Conservation (phyloP, 2,797 vertebrate species). For the Eospalax fontanierii region DNA sequence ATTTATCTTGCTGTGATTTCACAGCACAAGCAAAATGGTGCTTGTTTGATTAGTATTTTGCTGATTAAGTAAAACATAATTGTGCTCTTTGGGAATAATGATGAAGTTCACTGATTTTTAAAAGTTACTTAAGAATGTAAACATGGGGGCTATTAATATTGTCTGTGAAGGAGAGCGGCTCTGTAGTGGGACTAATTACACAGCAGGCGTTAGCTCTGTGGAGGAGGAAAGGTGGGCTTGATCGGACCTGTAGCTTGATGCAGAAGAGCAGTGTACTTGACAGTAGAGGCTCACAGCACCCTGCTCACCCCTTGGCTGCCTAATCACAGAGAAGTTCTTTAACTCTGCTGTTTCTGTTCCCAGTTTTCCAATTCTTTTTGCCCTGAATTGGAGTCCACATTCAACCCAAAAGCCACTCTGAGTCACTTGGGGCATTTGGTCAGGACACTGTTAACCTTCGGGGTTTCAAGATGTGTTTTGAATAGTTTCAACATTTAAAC, state of each 20-base stretch:
- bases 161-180: background rate
- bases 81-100: constrained; percentile 24
- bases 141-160: background rate
- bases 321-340: background rate
- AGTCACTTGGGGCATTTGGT: background rate
- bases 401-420: background rate
- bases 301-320: accelerated
- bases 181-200: accelerated
- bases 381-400: background rate
- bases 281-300: accelerated
- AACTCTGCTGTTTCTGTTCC: too few species aligned
- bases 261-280: background rate
- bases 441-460: background rate
- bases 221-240: background rate
- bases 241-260: too few species aligned
- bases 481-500: background rate
- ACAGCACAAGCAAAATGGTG: constrained; percentile 31
- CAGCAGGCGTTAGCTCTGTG: accelerated
- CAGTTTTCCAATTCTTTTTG: background rate
- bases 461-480: background rate
- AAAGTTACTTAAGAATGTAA: constrained; percentile 6
- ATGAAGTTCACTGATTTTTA: constrained; percentile 62
- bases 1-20: constrained; percentile 62
- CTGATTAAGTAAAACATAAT: constrained; percentile 75
- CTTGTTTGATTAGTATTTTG: constrained; percentile 68